Evolutionary conservation across 1,140 invertebrate genomes (phyloP).

Genomic region (Matsumurasca onukii): DNA sequence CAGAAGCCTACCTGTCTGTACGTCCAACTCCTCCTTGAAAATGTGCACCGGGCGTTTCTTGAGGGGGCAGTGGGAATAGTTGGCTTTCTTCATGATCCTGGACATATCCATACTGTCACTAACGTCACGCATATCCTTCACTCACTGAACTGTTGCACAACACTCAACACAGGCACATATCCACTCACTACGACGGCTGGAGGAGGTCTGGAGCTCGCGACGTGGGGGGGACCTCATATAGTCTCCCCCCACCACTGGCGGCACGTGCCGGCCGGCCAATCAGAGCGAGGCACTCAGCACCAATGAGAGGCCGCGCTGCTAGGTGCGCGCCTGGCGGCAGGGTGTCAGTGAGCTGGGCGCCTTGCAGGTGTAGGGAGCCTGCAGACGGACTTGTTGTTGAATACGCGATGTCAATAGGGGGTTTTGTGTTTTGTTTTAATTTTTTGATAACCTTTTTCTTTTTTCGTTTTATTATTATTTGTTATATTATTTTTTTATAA

Average conservation of each 20-base stretch:
- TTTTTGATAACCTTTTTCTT: no score
- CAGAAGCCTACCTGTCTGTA: background rate
- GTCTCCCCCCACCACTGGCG: slow-evolving; percentile 39
- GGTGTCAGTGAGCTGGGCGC: no score
- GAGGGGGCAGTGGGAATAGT: slow-evolving; percentile 84
- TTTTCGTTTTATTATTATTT: no score
- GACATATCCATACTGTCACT: slow-evolving; percentile 48
- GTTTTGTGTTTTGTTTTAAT: no score
- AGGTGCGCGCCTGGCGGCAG: background rate
- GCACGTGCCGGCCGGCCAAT: slow-evolving; percentile 49
- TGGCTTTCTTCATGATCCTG: slow-evolving; percentile 70
- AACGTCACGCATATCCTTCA: slow-evolving; percentile 30
- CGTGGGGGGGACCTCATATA: slow-evolving; percentile 45
- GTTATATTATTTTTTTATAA: no score
- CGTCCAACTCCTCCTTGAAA: slow-evolving; percentile 42
- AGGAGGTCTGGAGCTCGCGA: slow-evolving; percentile 46
- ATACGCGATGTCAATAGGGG: no score
- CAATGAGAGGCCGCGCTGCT: slow-evolving; percentile 43
- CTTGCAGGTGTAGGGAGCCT: no score
- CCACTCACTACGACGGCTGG: slow-evolving; percentile 45
- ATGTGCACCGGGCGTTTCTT: slow-evolving; percentile 82
- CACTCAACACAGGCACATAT: slow-evolving; percentile 27
- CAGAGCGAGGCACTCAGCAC: slow-evolving; percentile 43
- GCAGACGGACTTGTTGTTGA: no score
- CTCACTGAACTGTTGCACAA: no score